Conservation (phyloP, 2,888 invertebrate species). For the Agapetus fuscipes region DNA sequence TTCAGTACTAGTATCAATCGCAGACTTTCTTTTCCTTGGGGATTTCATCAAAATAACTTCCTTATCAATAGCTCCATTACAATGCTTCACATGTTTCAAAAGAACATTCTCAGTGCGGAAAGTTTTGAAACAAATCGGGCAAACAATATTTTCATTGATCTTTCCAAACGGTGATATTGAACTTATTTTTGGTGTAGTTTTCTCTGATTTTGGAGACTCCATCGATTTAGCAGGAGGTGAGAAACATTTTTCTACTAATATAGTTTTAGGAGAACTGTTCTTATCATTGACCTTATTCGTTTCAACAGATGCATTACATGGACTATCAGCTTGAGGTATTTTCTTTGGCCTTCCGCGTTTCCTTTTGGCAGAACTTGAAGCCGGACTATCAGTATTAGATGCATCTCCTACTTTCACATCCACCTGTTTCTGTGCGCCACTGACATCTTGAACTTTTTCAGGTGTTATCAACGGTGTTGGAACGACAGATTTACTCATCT, state of each 20-base stretch:
- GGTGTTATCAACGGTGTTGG: no score
- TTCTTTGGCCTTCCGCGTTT: conserved; percentile 19
- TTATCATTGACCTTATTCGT: no score
- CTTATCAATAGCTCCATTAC: conserved; percentile 30
- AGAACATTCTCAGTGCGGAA: conserved; percentile 44
- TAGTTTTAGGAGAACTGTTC: no score
- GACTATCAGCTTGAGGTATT: no score
- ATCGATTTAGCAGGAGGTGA: no score
- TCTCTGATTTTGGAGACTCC: conserved; percentile 30
- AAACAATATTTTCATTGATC: conserved; percentile 43
- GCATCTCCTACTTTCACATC: no score
- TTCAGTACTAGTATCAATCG: no score
- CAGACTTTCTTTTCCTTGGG: conserved; percentile 13
- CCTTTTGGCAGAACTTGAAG: conserved; percentile 16
- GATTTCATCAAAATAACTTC: conserved; percentile 12
- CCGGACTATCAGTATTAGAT: conserved; percentile 3
- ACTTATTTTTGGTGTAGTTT: conserved; percentile 38
- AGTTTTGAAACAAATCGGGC: conserved; percentile 41
- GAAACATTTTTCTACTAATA: no score
- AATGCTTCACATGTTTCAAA: conserved; percentile 45
- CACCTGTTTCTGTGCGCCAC: no score
- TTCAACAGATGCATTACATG: no score
- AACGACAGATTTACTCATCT: no score
- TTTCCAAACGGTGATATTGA: conserved; percentile 28
- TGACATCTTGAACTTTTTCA: no score